Base-by-base conservation (phyloP, 2,797 vertebrate genomes). In the Garrulus glandarius region DNA sequence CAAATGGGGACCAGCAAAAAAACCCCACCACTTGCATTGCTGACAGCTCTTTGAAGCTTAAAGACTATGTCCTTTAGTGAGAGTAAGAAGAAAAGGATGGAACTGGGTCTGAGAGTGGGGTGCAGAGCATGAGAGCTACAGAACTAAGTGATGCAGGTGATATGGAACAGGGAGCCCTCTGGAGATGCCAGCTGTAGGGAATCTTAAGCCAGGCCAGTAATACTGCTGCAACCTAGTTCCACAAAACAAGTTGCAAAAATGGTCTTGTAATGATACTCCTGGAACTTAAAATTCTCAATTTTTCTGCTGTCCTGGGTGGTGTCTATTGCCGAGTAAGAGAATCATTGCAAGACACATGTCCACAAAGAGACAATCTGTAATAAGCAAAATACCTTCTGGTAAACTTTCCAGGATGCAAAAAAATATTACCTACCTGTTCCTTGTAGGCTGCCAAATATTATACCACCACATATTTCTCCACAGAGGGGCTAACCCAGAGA, bases 81-180 rank as follows among this genome's bases (percentile, higher is more conserved):
- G 59, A 83, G 15, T 24, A 30, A 23, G 37, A 46, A 67, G 37
- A 39, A 37, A 22, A 65, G 10, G 17, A 49, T 9, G 19, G 55
- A 79, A 77, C 24, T 21, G 11, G 7, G n/a, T 16, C 11, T 56
- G 19, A 47, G 37, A 80, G 32, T 8, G 15, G 4, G 3, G 11
- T 1, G 5, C 24, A 63, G 32, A 43, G 23, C 7, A 15, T 7
- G 10, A 3, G 1, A 84, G 34, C 80, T 10, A 0, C 0, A 76
- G n/a, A 74, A 53, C 4, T 5, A 61, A n/a, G 9, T 6, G 13
- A 36, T 37, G 18, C 44, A 29, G 16, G 21, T 16, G 5, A 29
- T 2, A n/a, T 1, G 8, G 49, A 3, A 6, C 37, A 23, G 4
- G 24, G 12, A 87, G 36, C 13, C 22, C 71, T 53, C 47, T n/a